A percentile compares a stretch with the other conserved stretches of the same genome.
phyloP scores from a whole-genome alignment of 2,888 invertebrate species.

The Heliconius charithonia region DNA sequence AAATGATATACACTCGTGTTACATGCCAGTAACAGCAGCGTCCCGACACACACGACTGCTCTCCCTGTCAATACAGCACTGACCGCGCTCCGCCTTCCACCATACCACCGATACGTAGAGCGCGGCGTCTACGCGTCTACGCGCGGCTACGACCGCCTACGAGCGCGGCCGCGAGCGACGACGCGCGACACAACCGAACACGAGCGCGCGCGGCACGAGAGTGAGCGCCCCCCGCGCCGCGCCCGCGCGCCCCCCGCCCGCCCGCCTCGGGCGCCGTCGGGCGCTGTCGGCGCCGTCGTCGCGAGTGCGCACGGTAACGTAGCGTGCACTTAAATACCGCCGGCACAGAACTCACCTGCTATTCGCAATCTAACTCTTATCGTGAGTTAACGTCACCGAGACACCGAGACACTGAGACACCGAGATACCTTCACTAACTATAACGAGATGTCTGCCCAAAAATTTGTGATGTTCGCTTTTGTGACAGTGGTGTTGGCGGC shows the following conservation, averaged over 20 bases:
- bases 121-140: neutral
- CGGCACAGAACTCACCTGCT: slow-evolving; percentile 50
- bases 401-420: slow-evolving; percentile 13
- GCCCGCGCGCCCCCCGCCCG: slow-evolving; percentile 25
- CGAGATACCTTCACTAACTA: slow-evolving; percentile 11
- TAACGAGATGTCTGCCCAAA: slow-evolving; percentile 43
- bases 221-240: slow-evolving; percentile 1
- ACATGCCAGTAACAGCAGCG: neutral
- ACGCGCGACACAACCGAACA: neutral
- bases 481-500: slow-evolving; percentile 41
- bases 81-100: too few species aligned
- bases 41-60: neutral
- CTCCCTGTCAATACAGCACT: slow-evolving; percentile 6
- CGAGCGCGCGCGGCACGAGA: neutral
- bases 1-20: neutral
- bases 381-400: slow-evolving; percentile 54
- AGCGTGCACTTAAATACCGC: slow-evolving; percentile 43
- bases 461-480: slow-evolving; percentile 46
- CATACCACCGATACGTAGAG: slow-evolving; percentile 1
- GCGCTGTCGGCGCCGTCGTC: neutral
- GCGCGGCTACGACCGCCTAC: neutral
- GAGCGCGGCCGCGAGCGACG: neutral
- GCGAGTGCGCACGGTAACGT: slow-evolving; percentile 30
- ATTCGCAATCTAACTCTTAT: slow-evolving; percentile 59
- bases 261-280: neutral